Conservation (phyloP, 1,140 invertebrate genomes). For the Chrysomallon squamiferum region DNA sequence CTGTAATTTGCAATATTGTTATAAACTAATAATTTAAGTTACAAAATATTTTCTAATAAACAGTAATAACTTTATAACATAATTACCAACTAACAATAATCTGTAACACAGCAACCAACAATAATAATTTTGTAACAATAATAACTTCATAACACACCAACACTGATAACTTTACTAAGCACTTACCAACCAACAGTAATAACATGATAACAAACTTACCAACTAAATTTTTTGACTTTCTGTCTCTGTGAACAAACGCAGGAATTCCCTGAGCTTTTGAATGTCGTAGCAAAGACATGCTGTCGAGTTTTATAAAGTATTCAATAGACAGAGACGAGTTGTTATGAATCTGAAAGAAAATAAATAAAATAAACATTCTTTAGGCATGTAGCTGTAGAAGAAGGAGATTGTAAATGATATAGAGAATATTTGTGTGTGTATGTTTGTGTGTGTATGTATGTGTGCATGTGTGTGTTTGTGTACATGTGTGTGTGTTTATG, state of each 20-base stretch:
- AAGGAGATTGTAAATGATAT: neutral
- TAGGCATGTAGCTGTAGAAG: no score
- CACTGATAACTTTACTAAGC: no score
- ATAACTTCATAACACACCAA: no score
- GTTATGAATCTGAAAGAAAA: conserved; percentile 53
- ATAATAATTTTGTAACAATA: no score
- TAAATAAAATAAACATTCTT: neutral
- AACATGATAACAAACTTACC: conserved; percentile 37
- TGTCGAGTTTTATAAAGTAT: conserved; percentile 58
- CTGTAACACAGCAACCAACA: no score
- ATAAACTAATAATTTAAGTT: no score
- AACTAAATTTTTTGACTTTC: conserved; percentile 36
- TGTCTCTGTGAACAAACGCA: conserved; percentile 35
- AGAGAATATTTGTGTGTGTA: neutral
- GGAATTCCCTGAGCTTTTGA: conserved; percentile 49
- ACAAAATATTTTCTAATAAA: no score
- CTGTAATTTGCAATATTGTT: no score
- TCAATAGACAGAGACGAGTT: conserved; percentile 56
- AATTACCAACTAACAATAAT: no score
- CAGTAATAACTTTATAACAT: no score
- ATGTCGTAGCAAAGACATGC: conserved; percentile 51
- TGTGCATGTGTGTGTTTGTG: neutral
- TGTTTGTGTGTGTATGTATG: neutral
- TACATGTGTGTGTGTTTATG: neutral
- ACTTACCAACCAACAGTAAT: no score